A percentile compares a stretch with the other conserved stretches of the same genome.
Conservation (phyloP, 1,140 invertebrate genomes). For the Drosophila pallidifrons region DNA sequence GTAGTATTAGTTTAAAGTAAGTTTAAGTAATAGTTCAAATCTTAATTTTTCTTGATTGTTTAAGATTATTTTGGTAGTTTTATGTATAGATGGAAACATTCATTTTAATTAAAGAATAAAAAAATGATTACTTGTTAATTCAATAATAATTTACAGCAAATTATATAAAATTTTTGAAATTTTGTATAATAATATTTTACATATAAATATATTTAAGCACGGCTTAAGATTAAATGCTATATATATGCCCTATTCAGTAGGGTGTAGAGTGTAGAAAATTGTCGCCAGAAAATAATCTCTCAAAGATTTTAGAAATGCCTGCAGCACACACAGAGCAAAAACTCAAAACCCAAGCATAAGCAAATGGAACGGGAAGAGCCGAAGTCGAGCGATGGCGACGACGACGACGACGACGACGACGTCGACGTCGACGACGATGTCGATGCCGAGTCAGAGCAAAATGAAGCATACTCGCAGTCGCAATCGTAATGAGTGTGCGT, state of each 20-base stretch:
- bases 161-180: no score
- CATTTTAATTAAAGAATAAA: no score
- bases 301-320: conserved; percentile 59
- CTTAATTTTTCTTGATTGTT: no score
- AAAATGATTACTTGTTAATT: no score
- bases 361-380: conserved; percentile 67
- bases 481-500: conserved; percentile 45
- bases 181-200: no score
- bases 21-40: no score
- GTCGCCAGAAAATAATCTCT: conserved; percentile 65
- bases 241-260: conserved; percentile 3
- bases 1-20: no score
- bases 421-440: not conserved
- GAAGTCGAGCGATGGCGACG: conserved; percentile 50
- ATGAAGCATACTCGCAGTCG: conserved; percentile 22
- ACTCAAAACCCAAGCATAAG: conserved; percentile 41
- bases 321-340: conserved; percentile 28
- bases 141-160: no score
- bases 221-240: not conserved
- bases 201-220: not conserved
- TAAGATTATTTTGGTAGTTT: no score
- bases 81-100: no score
- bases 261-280: conserved; percentile 36
- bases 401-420: conserved; percentile 16
- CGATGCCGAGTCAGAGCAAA: conserved; percentile 23